Evolutionary conservation across 2,797 vertebrate species (phyloP), one percentile per base, ranked within the genome.

Genomic region (Intellagama lesueurii): DNA sequence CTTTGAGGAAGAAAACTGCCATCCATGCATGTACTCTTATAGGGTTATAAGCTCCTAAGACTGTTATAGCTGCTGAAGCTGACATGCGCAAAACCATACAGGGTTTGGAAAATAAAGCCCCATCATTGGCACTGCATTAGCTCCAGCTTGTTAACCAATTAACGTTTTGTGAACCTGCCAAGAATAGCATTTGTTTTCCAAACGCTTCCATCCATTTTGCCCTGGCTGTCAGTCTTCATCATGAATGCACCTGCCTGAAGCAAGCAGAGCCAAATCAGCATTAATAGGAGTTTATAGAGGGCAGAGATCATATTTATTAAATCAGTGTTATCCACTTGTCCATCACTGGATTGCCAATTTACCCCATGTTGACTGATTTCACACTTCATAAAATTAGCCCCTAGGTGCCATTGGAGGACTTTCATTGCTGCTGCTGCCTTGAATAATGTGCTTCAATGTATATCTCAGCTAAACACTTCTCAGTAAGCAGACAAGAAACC

Each of bases 261-360:
- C 83, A 44, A 86, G 70, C 64, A 70, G 32, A 72, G 35, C 47
- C 83, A 91, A 91, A 91, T 88, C 83, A 83, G 83, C 87, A 83
- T 88, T 88, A 49, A 78, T 86, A 88, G 49, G 83, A 81, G 35
- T 77, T 85, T 86, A 81, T 60, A 70, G 80, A 87, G 89, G 85
- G 89, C 89, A 90, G 85, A 83, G 89, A 90, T 87, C 89, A 87
- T 86, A 90, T 90, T 87, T 90, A 90, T 90, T 90, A 90, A 90
- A 90, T 90, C 73, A 83, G 64, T 73, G 83, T 89, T 89, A 85
- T 81, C 72, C 72, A 90, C 80, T 90, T 90, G 89, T 83, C 80
- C 75, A 70, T 90, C 85, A 83, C 35, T 73, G 69, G 80, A 87
- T 90, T 90, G 80, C 72, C 81, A 84, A 89, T 70, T 89, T 89